phyloP scores from a whole-genome alignment of 2,797 vertebrate genomes.

The Zalophus californianus region DNA sequence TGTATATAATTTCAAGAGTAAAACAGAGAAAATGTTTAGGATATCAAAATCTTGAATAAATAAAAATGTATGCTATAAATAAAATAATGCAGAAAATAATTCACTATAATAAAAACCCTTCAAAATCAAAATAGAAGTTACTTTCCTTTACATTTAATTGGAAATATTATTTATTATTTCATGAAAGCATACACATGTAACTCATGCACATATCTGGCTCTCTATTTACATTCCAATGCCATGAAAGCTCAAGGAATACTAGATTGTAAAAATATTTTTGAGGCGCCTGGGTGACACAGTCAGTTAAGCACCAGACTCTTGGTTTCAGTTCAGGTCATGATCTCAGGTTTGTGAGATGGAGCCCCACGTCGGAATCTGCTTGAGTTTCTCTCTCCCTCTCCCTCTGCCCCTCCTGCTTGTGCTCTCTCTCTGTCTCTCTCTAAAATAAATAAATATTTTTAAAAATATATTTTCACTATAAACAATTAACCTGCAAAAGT shows the following conservation, averaged over 20 bases:
- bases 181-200: not conserved
- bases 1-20: not conserved
- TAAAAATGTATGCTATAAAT: not conserved
- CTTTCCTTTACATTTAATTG: not conserved
- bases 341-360: not conserved
- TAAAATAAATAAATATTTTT: not conserved
- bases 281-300: not conserved
- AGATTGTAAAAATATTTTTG: not conserved
- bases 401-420: not conserved
- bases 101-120: not conserved
- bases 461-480: not conserved
- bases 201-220: not conserved
- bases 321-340: not conserved
- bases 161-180: not conserved
- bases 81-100: not conserved
- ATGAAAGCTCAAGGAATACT: not conserved
- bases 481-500: not conserved
- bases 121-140: not conserved
- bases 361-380: not conserved
- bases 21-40: not conserved
- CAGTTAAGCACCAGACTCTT: not conserved
- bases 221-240: no score
- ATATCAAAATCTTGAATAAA: not conserved
- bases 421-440: not conserved
- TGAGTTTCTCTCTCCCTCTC: not conserved